Percentiles rank a stretch among this genome's conserved stretches.
These are phyloP conservation scores for Phengaris alcon DNA, from an alignment of 2,888 invertebrate species.

Conservation along the genomic window DNA sequence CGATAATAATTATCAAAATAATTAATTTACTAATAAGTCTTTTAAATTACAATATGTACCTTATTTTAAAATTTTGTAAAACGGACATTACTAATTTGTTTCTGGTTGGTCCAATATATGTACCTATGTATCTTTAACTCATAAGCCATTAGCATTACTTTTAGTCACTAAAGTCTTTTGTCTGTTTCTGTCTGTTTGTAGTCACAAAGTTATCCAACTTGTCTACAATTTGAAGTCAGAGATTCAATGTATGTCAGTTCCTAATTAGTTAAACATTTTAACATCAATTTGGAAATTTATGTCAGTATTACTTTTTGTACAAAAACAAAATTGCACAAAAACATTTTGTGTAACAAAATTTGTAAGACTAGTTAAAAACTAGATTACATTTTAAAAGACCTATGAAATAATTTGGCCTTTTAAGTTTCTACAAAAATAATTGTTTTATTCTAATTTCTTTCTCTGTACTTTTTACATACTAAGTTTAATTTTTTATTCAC, in stretches of 20 bases:
- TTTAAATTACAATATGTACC: constrained; percentile 3
- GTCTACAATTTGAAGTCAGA: background rate
- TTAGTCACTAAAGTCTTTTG: background rate
- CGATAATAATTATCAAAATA: background rate
- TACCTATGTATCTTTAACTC: background rate
- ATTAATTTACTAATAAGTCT: constrained; percentile 6
- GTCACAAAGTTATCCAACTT: background rate
- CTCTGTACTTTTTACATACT: background rate
- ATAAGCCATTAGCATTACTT: background rate
- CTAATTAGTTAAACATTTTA: background rate
- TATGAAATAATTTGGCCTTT: background rate
- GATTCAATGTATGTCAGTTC: background rate
- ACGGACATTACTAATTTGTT: too few relatives aligned
- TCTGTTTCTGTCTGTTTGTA: too few relatives aligned
- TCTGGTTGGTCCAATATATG: too few relatives aligned
- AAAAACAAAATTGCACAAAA: too few relatives aligned
- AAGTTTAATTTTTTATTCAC: background rate
- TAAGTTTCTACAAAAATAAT: background rate
- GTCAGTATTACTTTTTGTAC: constrained; percentile 5
- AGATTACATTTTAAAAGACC: constrained; percentile 10
- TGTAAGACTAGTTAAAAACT: background rate
- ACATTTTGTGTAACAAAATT: too few relatives aligned
- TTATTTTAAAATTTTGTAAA: background rate
- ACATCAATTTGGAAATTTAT: background rate
- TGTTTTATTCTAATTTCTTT: background rate